Evolutionary conservation across 2,888 invertebrate genomes (phyloP).

Genomic region (Periphyllus acericola): DNA sequence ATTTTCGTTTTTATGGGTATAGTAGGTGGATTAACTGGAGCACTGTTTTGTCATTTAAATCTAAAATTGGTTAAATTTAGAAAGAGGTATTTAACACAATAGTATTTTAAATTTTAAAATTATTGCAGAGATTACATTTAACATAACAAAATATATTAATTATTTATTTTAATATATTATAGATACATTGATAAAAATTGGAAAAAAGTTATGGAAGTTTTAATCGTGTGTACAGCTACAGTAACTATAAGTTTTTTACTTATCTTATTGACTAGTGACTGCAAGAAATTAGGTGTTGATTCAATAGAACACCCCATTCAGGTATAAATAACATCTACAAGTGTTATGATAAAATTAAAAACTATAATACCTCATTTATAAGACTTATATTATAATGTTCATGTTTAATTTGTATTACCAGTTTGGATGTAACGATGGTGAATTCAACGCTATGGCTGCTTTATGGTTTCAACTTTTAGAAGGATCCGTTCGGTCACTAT

Average conservation of each 20-base stretch:
- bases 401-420: conserved; percentile 67
- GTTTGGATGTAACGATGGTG: conserved; percentile 91
- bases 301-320: conserved; percentile 83
- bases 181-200: conserved; percentile 76
- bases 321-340: conserved; percentile 67
- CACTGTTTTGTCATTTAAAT: conserved; percentile 92
- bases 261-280: conserved; percentile 89
- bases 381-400: too few relatives aligned
- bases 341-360: too few relatives aligned
- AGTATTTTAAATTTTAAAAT: neutral
- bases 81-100: conserved; percentile 70
- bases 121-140: neutral
- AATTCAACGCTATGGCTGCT: conserved; percentile 92
- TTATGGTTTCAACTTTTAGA: conserved; percentile 99
- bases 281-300: conserved; percentile 84
- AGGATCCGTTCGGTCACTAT: conserved; percentile 89
- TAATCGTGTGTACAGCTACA: conserved; percentile 84
- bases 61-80: conserved; percentile 87
- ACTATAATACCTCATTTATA: too few relatives aligned
- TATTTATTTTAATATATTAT: conserved; percentile 64
- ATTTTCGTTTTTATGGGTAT: conserved; percentile 90
- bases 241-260: conserved; percentile 88
- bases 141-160: neutral
- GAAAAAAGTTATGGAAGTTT: conserved; percentile 86
- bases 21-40: conserved; percentile 89